Percentiles rank a stretch among this genome's conserved stretches.
phyloP scores from a whole-genome alignment of 1,140 invertebrate species.

The Drosophila chauvacae region DNA sequence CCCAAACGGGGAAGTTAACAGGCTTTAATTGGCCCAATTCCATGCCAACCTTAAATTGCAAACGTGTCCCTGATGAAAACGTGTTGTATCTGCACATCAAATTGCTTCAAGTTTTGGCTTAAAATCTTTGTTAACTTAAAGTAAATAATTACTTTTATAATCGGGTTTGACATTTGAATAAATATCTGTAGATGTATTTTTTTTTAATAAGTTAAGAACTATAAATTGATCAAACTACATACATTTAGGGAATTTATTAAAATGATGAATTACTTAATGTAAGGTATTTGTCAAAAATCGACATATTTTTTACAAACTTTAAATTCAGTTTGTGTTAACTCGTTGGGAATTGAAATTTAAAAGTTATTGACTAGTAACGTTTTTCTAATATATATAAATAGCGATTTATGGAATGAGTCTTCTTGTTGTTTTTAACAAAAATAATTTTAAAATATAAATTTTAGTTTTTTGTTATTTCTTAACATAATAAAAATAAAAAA shows the following conservation, averaged over 20 bases:
- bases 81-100: conserved; percentile 7
- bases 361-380: too few relatives aligned
- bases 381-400: too few relatives aligned
- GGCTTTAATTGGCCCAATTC: conserved; percentile 23
- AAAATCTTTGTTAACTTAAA: background rate
- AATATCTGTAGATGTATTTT: background rate
- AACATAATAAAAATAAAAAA: background rate
- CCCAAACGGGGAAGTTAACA: conserved; percentile 16
- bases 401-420: too few relatives aligned
- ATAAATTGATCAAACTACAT: background rate
- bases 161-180: background rate
- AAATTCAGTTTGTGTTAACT: too few relatives aligned
- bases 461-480: too few relatives aligned
- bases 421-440: too few relatives aligned
- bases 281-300: too few relatives aligned
- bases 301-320: too few relatives aligned
- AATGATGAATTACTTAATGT: too few relatives aligned
- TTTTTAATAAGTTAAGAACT: background rate
- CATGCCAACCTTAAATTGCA: conserved; percentile 9
- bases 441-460: too few relatives aligned
- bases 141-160: background rate
- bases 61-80: conserved; percentile 6
- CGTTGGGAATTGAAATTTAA: too few relatives aligned
- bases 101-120: background rate
- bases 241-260: too few relatives aligned